phyloP scores from a whole-genome alignment of 2,113 vertebrate species.

The Hydrochoerus hydrochaeris region DNA sequence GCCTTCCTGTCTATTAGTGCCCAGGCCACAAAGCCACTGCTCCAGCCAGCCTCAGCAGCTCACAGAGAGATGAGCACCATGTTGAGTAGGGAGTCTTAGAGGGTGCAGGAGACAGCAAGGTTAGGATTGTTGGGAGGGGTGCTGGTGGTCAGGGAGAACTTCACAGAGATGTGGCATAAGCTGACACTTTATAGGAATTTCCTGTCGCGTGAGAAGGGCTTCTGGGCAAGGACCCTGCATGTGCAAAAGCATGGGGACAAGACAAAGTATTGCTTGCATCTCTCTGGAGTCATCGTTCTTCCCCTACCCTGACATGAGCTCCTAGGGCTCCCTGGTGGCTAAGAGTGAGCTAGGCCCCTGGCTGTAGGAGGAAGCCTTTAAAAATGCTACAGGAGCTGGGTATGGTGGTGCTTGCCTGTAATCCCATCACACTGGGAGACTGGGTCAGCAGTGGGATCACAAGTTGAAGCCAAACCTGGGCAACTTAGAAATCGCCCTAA shows the following conservation, averaged over 20 bases:
- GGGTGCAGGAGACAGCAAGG: background rate
- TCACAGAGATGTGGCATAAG: background rate
- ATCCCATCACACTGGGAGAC: background rate
- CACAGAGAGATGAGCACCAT: background rate
- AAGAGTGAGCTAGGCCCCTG: background rate
- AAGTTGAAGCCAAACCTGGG: background rate
- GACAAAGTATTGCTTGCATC: background rate
- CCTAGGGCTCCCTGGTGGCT: background rate
- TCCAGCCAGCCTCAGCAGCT: background rate
- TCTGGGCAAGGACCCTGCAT: background rate
- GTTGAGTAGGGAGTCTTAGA: fast-evolving
- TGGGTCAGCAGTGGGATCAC: background rate
- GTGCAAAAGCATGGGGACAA: background rate
- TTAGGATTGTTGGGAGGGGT: background rate
- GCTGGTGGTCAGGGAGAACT: background rate
- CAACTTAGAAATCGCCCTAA: background rate
- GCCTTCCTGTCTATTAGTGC: background rate
- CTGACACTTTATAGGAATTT: background rate
- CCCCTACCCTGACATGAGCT: background rate
- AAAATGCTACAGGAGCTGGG: background rate
- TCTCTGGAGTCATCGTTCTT: background rate
- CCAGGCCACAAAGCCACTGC: background rate
- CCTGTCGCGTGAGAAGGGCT: background rate
- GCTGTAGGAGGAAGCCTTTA: background rate
- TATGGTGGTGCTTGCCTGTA: background rate